Conservation (phyloP, 1,140 invertebrate genomes). For the Drosophila lacteicornis region DNA sequence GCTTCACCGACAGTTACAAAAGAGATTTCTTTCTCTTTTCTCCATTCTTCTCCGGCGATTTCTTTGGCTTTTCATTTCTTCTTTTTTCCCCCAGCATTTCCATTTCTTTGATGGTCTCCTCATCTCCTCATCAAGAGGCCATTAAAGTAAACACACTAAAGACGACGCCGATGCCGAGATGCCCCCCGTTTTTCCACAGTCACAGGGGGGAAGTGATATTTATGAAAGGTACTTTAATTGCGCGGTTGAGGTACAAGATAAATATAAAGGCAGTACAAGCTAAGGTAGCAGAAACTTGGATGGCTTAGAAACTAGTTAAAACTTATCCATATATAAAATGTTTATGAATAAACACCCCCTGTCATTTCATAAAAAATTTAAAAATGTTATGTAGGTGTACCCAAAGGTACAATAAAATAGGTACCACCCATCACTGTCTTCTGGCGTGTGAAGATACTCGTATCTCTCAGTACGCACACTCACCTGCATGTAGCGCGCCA, state of each 20-base stretch:
- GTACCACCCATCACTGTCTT: background rate
- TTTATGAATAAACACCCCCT: background rate
- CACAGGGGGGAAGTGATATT: constrained; percentile 11
- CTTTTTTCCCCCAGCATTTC: constrained; percentile 13
- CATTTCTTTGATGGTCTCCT: constrained; percentile 41
- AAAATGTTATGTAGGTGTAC: background rate
- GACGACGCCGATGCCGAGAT: constrained; percentile 30
- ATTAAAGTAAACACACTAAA: constrained; percentile 66
- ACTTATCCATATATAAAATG: too few species aligned
- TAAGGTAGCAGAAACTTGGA: too few species aligned
- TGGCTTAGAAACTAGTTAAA: background rate
- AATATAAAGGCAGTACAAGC: background rate
- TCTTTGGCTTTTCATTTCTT: constrained; percentile 22
- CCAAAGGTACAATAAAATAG: background rate
- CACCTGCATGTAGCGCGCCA: constrained; percentile 82
- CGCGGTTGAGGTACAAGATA: background rate
- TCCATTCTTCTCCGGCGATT: constrained; percentile 35
- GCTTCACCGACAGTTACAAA: constrained; percentile 52
- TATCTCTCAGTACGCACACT: constrained; percentile 54
- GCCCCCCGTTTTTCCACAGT: background rate
- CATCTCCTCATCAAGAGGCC: constrained; percentile 57
- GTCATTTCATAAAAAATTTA: too few species aligned
- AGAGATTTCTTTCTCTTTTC: constrained; percentile 52
- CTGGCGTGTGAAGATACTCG: background rate
- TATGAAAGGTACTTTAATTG: constrained; percentile 12